phyloP scores from a whole-genome alignment of 2,113 vertebrate species.

The Sorex araneus region DNA sequence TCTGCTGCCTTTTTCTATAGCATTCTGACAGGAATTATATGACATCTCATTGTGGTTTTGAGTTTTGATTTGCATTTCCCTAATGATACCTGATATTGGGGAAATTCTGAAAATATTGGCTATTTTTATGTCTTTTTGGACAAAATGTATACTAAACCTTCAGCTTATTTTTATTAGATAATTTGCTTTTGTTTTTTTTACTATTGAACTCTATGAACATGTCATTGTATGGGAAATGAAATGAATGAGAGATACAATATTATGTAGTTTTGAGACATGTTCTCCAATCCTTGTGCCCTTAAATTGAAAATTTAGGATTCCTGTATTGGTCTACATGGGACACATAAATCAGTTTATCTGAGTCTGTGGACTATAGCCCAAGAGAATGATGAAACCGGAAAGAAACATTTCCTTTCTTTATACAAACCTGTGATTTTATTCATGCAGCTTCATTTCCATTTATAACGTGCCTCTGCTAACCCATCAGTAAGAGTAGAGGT shows the following conservation, averaged over 20 bases:
- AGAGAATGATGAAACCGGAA: constrained; percentile 4
- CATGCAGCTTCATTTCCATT: neutral
- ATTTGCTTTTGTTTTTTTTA: neutral
- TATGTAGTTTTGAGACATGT: neutral
- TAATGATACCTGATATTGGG: neutral
- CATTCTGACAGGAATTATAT: neutral
- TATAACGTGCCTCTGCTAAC: neutral
- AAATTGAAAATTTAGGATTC: neutral
- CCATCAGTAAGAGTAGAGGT: neutral
- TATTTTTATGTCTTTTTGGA: neutral
- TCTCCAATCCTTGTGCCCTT: neutral
- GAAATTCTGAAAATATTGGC: neutral
- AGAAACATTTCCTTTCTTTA: neutral
- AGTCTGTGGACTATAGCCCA: neutral
- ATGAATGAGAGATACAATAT: neutral
- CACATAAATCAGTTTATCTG: neutral
- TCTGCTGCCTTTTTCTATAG: neutral
- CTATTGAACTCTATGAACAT: neutral
- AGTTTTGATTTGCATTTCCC: neutral
- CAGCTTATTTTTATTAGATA: neutral
- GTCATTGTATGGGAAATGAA: neutral
- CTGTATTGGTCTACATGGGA: neutral
- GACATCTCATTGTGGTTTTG: neutral
- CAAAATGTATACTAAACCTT: neutral
- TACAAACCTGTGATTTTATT: neutral